Evolutionary conservation across 2,113 vertebrate species (phyloP).

Genomic region (Notothenia rossii): DNA sequence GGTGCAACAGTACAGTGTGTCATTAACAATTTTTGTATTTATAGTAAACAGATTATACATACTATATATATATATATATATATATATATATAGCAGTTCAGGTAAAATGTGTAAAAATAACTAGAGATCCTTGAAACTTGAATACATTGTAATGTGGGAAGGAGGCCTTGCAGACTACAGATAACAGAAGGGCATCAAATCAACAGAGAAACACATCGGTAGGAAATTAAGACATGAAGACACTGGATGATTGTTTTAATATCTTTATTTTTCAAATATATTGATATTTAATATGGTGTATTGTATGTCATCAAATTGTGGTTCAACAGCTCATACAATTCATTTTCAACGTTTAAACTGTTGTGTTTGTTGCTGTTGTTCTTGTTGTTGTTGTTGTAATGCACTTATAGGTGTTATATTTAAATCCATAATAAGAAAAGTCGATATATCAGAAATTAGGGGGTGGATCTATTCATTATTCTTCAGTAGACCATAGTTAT

Average conservation of each 20-base stretch:
- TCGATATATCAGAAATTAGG: slow-evolving; percentile 54
- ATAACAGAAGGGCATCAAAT: background rate
- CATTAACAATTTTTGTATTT: background rate
- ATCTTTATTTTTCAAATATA: slow-evolving; percentile 75
- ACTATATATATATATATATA: too few relatives aligned
- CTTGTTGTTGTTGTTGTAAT: slow-evolving; percentile 49
- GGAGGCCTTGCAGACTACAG: background rate
- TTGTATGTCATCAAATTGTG: slow-evolving; percentile 61
- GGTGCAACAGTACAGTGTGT: background rate
- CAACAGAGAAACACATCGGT: background rate
- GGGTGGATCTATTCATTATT: slow-evolving; percentile 47
- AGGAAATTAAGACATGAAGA: background rate
- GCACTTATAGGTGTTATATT: slow-evolving; percentile 68
- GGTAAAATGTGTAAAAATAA: background rate
- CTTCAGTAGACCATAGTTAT: slow-evolving; percentile 50
- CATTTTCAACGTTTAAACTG: slow-evolving; percentile 46
- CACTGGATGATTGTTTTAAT: slow-evolving; percentile 5
- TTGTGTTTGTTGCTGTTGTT: slow-evolving; percentile 29
- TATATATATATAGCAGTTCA: background rate
- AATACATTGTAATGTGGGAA: background rate
- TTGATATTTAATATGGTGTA: slow-evolving; percentile 59
- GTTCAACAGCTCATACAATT: slow-evolving; percentile 55
- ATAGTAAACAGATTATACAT: background rate
- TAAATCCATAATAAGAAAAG: slow-evolving; percentile 51
- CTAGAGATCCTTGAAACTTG: background rate